Base-by-base conservation (phyloP, 2,888 invertebrate species). In the Caenorhabditis sp. region DNA sequence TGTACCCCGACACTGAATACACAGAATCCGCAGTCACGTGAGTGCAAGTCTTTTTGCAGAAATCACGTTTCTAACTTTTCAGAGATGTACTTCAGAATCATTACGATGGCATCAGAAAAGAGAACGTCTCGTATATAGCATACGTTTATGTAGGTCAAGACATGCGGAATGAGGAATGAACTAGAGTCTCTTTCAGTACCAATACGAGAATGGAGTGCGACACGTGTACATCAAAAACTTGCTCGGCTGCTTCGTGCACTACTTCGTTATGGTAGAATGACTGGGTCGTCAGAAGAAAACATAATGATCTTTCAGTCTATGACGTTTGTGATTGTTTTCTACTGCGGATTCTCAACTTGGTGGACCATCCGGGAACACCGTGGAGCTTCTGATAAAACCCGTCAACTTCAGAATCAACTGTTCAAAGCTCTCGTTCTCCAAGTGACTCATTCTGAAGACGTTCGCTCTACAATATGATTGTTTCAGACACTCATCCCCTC, bases 341-440 rank as follows among this genome's bases (percentile, higher is more conserved):
- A 75, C 31, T 81, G 75, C 35, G 81, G 81, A 6, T 75, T 81
- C 19, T 70, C 75, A 1, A 81, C 81, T 4, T 75, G 63, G 69
- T 38, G 51, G 61, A 70, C 47, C 1, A 81, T 81, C 24, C 47
- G 58, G 10, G 56, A 70, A 24, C 54, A 76, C 58, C 75, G 75
- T 26, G 70, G 70, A 8, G 64, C 51, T 0, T 81, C 81, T 2
- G 70, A 75, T 64, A 61, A 66, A 12, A 81, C 81, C 1, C 70
- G 70, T n/a, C 75, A 70, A 16, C 41, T 81, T 14, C 81, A 81
- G 24, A 75, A 72, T 28, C 81, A 81, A 63, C 38, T 81, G 26
- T 81, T 81, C 70, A 74, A 70, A 12, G 81, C 81, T 12, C 59
- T 81, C 7, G 81, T 81, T 14, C n/a, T 84, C 0, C 84, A 76